Evolutionary conservation across 2,113 vertebrate species (phyloP).

Genomic region (Oncorhynchus masou): DNA sequence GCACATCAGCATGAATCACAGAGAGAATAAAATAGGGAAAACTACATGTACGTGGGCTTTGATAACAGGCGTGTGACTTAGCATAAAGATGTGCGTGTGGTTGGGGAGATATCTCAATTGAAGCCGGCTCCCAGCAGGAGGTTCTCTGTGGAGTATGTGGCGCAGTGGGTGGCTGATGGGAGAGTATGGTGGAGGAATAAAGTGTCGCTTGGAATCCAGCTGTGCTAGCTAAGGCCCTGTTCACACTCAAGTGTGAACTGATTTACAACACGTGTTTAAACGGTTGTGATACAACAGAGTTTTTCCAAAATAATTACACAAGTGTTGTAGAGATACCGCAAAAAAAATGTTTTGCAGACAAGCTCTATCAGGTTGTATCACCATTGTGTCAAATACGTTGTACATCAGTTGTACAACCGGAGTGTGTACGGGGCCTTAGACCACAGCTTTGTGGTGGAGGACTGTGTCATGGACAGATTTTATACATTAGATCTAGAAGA

Average conservation of each 20-base stretch:
- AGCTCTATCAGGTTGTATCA: too few species aligned
- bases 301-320: too few species aligned
- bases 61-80: not conserved
- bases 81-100: conserved; percentile 9
- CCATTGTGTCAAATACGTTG: too few species aligned
- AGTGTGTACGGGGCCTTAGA: not conserved
- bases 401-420: too few species aligned
- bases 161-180: conserved; percentile 56
- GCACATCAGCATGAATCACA: conserved; percentile 37
- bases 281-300: too few species aligned
- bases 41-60: conserved; percentile 3
- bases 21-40: not conserved
- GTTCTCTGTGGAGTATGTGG: conserved; percentile 28
- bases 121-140: conserved; percentile 27
- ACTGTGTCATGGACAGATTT: not conserved
- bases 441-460: conserved; percentile 11
- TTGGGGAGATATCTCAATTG: conserved; percentile 10
- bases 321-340: too few species aligned
- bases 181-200: conserved; percentile 39
- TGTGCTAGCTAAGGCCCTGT: conserved; percentile 30
- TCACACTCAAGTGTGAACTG: too few species aligned
- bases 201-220: conserved; percentile 43
- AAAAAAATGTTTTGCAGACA: conserved; percentile 9
- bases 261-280: too few species aligned
- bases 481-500: conserved; percentile 21